These are phyloP conservation scores for Caenorhabditis plicata DNA, from an alignment of 2,888 invertebrate genomes.

Conservation along the genomic window DNA sequence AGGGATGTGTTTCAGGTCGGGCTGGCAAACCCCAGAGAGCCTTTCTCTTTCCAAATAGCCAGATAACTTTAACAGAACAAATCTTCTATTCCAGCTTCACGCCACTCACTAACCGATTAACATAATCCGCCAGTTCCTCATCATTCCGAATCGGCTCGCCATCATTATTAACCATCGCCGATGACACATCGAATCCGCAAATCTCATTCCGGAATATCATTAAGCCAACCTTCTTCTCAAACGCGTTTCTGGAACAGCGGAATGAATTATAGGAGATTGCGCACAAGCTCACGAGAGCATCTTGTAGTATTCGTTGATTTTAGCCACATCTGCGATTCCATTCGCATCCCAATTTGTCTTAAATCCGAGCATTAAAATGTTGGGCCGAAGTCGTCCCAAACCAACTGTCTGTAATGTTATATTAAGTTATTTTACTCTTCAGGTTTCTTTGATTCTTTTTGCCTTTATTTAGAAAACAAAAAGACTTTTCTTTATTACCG, in stretches of 20 bases:
- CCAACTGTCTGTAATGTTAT: conserved; percentile 23
- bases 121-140: conserved; percentile 30
- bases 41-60: too few relatives aligned
- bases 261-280: too few relatives aligned
- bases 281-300: too few relatives aligned
- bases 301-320: conserved; percentile 17
- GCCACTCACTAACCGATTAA: conserved; percentile 26
- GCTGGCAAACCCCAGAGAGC: too few relatives aligned
- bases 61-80: too few relatives aligned
- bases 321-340: neutral
- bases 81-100: too few relatives aligned
- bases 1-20: too few relatives aligned
- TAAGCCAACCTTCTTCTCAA: conserved; percentile 31
- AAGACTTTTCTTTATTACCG: too few relatives aligned
- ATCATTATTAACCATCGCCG: conserved; percentile 20
- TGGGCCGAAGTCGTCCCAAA: conserved; percentile 33
- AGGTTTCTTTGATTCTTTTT: too few relatives aligned
- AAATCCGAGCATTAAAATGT: conserved; percentile 39
- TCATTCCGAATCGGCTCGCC: conserved; percentile 27
- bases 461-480: too few relatives aligned
- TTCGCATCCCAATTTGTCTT: conserved; percentile 27
- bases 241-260: too few relatives aligned
- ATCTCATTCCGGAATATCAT: conserved; percentile 30
- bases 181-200: conserved; percentile 30
- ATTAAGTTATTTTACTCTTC: neutral